Evolutionary conservation across 2,888 invertebrate genomes (phyloP).

Genomic region (Eupeodes latifasciatus): DNA sequence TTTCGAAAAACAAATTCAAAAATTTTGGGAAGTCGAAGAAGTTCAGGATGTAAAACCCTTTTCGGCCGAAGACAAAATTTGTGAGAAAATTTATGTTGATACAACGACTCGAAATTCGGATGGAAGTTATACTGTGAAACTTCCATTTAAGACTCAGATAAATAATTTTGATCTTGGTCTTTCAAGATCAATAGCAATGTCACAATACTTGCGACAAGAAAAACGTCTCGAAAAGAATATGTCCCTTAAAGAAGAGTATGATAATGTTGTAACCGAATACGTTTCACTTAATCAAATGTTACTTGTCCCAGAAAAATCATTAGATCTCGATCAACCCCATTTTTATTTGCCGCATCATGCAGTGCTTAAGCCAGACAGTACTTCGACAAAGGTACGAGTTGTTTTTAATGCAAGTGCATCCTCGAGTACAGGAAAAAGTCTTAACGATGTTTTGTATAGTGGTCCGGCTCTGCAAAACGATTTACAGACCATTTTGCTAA

Average conservation of each 20-base stretch:
- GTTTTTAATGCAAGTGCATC: slow-evolving; percentile 60
- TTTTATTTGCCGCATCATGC: slow-evolving; percentile 18
- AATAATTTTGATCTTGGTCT: no score
- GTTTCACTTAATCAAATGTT: slow-evolving; percentile 8
- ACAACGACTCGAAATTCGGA: no score
- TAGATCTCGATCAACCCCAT: background rate
- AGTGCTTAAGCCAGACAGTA: background rate
- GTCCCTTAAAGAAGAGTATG: no score
- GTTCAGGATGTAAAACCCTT: background rate
- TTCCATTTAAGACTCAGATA: no score
- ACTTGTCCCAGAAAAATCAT: background rate
- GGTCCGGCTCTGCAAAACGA: slow-evolving; percentile 76
- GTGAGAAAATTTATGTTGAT: background rate
- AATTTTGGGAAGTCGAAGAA: no score
- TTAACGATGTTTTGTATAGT: no score
- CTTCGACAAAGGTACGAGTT: slow-evolving; percentile 33
- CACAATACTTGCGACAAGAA: no score
- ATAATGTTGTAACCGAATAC: slow-evolving; percentile 8
- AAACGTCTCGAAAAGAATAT: background rate
- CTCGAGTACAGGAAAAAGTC: no score
- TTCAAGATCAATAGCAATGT: no score
- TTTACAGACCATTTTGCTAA: slow-evolving; percentile 46
- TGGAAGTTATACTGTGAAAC: no score
- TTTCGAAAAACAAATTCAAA: no score
- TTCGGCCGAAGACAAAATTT: slow-evolving; percentile 1